phyloP scores from a whole-genome alignment of 2,888 invertebrate genomes.

The Strigamia maritima region DNA sequence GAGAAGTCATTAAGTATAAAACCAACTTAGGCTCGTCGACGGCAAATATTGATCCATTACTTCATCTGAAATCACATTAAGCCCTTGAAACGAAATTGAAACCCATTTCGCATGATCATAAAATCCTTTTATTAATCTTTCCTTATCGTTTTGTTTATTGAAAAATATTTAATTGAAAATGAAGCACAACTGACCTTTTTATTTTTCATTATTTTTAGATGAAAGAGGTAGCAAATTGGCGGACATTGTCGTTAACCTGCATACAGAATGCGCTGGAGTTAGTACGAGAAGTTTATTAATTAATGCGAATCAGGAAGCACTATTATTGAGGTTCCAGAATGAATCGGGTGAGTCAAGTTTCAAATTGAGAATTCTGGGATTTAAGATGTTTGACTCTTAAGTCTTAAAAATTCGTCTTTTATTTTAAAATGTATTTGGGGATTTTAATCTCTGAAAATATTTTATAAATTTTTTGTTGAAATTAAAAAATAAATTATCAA shows the following conservation, averaged over 20 bases:
- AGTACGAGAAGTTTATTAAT: slow-evolving; percentile 68
- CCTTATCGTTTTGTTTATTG: neutral
- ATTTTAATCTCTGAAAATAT: no score
- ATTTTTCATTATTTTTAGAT: slow-evolving; percentile 19
- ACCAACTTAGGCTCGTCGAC: neutral
- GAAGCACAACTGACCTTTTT: neutral
- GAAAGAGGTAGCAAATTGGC: slow-evolving; percentile 55
- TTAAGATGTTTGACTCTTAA: no score
- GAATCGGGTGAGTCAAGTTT: slow-evolving; percentile 47
- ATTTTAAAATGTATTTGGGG: no score
- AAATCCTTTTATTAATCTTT: neutral
- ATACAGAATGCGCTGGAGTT: slow-evolving; percentile 69
- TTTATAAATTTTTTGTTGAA: no score
- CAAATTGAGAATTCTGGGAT: no score
- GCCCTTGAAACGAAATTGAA: neutral
- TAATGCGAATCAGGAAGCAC: slow-evolving; percentile 68
- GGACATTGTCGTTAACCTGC: slow-evolving; percentile 68
- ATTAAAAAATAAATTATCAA: no score
- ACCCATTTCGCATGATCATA: neutral
- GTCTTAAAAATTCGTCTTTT: no score
- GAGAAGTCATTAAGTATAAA: neutral
- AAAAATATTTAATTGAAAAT: neutral
- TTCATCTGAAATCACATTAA: slow-evolving; percentile 13
- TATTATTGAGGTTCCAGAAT: slow-evolving; percentile 64
- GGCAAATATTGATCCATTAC: slow-evolving; percentile 22